Percentiles rank a stretch among this genome's conserved stretches.
Evolutionary conservation across 2,797 vertebrate genomes (phyloP).

Genomic region (Cirrhinus mrigala): DNA sequence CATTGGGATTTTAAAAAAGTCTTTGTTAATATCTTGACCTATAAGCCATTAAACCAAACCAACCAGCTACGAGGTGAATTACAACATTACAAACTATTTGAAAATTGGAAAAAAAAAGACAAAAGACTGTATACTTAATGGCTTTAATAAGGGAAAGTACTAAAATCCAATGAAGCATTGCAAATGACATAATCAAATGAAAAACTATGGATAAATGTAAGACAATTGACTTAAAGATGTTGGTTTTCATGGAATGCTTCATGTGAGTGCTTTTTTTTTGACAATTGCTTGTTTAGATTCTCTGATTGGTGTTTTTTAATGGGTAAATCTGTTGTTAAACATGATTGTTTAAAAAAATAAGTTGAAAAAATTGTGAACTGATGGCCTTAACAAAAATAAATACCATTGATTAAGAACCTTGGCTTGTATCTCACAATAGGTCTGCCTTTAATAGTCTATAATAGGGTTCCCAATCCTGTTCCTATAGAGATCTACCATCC

Average conservation of each 20-base stretch:
- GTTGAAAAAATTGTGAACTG: background rate
- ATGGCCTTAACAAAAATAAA: background rate
- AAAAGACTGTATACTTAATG: background rate
- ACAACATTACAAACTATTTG: background rate
- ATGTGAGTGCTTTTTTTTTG: background rate
- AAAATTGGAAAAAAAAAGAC: background rate
- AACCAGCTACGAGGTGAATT: background rate
- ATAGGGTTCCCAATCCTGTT: background rate
- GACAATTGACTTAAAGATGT: background rate
- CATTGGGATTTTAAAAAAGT: background rate
- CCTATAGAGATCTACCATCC: background rate
- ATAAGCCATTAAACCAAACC: background rate
- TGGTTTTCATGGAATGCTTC: background rate
- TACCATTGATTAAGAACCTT: background rate
- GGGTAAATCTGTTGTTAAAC: background rate
- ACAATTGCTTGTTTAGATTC: background rate
- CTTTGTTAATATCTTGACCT: background rate
- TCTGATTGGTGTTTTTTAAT: background rate
- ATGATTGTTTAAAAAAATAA: background rate
- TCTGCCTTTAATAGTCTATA: background rate
- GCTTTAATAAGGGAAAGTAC: background rate
- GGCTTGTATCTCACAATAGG: background rate
- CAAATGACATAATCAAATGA: background rate
- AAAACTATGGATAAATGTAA: background rate
- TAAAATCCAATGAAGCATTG: background rate